Conservation (phyloP, 2,113 vertebrate genomes). For the Colinus virginianus region DNA sequence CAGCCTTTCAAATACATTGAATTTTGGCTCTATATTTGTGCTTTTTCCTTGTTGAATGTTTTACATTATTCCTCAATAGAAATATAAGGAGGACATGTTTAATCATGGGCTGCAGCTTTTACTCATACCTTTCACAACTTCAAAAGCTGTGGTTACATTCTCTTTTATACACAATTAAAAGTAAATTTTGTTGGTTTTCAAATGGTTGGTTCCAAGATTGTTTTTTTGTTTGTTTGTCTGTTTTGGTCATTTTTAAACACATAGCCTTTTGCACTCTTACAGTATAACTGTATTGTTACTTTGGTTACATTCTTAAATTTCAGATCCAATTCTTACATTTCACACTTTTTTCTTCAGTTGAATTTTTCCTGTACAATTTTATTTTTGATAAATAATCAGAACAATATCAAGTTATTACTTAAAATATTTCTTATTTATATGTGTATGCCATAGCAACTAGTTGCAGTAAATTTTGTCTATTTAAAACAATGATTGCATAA, state of each 20-base stretch:
- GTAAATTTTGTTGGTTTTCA: neutral
- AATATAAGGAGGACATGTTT: neutral
- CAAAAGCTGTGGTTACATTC: neutral
- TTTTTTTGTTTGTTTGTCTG: neutral
- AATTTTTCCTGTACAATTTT: neutral
- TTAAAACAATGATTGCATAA: neutral
- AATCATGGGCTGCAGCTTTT: neutral
- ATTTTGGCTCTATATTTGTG: neutral
- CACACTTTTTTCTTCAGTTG: neutral
- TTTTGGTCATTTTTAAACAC: neutral
- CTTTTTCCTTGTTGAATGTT: neutral
- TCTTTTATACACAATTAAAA: neutral
- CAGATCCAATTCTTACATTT: neutral
- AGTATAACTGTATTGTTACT: neutral
- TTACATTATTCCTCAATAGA: neutral
- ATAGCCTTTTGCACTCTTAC: neutral
- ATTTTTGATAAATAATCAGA: neutral
- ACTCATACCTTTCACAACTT: neutral
- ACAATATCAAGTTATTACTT: neutral
- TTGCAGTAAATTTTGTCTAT: neutral
- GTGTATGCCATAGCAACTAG: neutral
- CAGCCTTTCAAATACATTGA: neutral
- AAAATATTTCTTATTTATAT: neutral
- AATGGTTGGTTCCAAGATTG: neutral
- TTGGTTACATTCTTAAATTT: neutral